phyloP scores from a whole-genome alignment of 2,888 invertebrate genomes.

The Himalopsyche anomala region DNA sequence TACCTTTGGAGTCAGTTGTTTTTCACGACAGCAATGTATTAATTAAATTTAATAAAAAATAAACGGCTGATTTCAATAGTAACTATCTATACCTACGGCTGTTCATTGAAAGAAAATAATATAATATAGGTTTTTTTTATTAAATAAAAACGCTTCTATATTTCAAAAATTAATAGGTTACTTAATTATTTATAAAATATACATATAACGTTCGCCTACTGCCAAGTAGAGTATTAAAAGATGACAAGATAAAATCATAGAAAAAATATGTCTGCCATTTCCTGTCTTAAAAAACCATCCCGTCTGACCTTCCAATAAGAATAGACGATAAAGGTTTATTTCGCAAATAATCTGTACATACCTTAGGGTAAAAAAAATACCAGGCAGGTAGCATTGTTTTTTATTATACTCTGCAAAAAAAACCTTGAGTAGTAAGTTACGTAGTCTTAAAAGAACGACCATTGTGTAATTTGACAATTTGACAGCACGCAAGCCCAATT shows the following conservation, averaged over 20 bases:
- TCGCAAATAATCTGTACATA: neutral
- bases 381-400: neutral
- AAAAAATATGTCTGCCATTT: neutral
- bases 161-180: too few species aligned
- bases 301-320: neutral
- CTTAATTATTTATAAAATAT: too few species aligned
- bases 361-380: neutral
- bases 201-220: too few species aligned
- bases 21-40: too few species aligned
- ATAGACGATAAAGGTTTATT: neutral
- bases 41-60: too few species aligned
- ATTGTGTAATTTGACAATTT: slow-evolving; percentile 28
- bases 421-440: neutral
- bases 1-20: too few species aligned
- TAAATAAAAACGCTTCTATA: too few species aligned
- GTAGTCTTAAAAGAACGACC: neutral
- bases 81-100: too few species aligned
- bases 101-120: too few species aligned
- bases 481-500: slow-evolving; percentile 26
- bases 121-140: too few species aligned
- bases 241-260: neutral
- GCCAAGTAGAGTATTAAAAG: too few species aligned
- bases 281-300: neutral
- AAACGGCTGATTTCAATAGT: too few species aligned
- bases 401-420: neutral